These are phyloP conservation scores for Eristalis pertinax DNA, from an alignment of 2,888 invertebrate genomes.

Conservation along the genomic window DNA sequence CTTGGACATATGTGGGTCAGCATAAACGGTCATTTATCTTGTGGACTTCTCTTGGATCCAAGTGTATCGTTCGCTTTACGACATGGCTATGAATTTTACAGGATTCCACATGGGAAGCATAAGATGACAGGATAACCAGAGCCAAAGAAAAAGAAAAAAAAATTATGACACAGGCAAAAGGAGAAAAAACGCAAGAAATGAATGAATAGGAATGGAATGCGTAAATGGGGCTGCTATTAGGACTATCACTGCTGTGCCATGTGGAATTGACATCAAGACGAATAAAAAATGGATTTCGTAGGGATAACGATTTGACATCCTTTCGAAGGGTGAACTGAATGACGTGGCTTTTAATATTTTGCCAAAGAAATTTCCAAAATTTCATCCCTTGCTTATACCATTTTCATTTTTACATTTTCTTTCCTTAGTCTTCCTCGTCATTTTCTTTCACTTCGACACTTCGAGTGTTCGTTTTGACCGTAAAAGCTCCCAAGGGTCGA, in stretches of 20 bases:
- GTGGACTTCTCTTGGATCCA: slow-evolving; percentile 38
- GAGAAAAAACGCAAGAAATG: slow-evolving; percentile 38
- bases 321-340: slow-evolving; percentile 54
- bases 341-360: slow-evolving; percentile 64
- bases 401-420: slow-evolving; percentile 7
- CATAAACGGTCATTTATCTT: slow-evolving; percentile 68
- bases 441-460: slow-evolving; percentile 10
- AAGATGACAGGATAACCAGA: slow-evolving; percentile 57
- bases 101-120: slow-evolving; percentile 55
- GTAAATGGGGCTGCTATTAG: slow-evolving; percentile 62
- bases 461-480: slow-evolving; percentile 54
- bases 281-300: slow-evolving; percentile 69
- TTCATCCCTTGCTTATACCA: slow-evolving; percentile 41
- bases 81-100: slow-evolving; percentile 69
- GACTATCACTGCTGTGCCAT: slow-evolving; percentile 65
- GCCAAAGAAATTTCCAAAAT: slow-evolving; percentile 18
- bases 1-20: slow-evolving; percentile 65
- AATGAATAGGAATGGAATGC: slow-evolving; percentile 68
- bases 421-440: not conserved
- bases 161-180: slow-evolving; percentile 32
- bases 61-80: slow-evolving; percentile 47
- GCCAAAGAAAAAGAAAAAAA: slow-evolving; percentile 40
- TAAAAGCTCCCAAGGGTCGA: slow-evolving; percentile 70
- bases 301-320: slow-evolving; percentile 69
- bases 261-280: slow-evolving; percentile 66